Evolutionary conservation across 2,888 invertebrate species (phyloP), one percentile per base, ranked within the genome.

Genomic region (Cryptosula pallasiana): DNA sequence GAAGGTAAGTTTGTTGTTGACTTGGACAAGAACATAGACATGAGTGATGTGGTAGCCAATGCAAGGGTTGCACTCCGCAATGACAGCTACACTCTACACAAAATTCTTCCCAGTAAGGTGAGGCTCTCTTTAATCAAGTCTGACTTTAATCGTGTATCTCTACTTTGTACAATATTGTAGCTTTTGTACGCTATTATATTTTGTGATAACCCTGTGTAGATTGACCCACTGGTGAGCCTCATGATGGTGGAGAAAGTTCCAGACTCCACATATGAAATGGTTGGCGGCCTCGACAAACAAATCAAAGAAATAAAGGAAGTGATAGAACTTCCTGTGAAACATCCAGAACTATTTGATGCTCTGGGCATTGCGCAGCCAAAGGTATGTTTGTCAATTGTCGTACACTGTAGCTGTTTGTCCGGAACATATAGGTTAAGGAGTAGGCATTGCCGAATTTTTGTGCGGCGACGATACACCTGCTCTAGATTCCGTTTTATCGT

Each of bases 191-290:
- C n/a, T n/a, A n/a, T n/a, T n/a, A n/a, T n/a, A n/a, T n/a, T n/a
- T n/a, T n/a, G n/a, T n/a, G n/a, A n/a, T n/a, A n/a, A n/a, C n/a
- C n/a, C n/a, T n/a, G n/a, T n/a, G n/a, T 77, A 89, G 89, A 96
- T 99, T 1, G 99, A 99, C 88, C 99, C 99, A 0, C 87, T 99
- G 73, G 99, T 99, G 0, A 97, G 97, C 0, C 89, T 99, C 74
- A 99, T 99, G 99, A 99, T 99, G 99, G 99, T 99, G 0, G 99
- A 99, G 85, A 99, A 99, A 86, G 99, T 99, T 1, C 99, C 99
- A 0, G 99, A 99, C 85, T 98, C 98, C 0, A 99, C 99, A 0
- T 99, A 99, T 82, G 99, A 99, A 87, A 99, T 99, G 98, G 97
- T 99, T 29, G 99, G 99, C 77, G 99, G 99, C 73, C 87, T 99